Base-by-base conservation (phyloP, 2,797 vertebrate species). In the Nasua narica region DNA sequence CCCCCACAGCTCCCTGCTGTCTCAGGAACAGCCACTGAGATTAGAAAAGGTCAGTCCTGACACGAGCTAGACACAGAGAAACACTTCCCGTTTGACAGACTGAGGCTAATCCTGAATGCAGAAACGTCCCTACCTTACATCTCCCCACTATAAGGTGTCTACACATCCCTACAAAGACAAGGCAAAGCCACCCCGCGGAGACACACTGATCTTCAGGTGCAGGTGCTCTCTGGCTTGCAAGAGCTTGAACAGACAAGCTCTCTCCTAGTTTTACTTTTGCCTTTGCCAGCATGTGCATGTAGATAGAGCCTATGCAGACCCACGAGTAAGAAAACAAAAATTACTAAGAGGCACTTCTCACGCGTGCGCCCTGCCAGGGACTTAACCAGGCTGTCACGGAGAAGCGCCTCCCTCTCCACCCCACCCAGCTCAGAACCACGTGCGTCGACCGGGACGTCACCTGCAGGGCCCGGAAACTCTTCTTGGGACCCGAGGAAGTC, bases 61-160 rank as follows among this genome's bases (percentile, higher is more conserved):
- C 58, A 77, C 69, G 32, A 74, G 40, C 43, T 60, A 76, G 18
- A 50, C 40, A 86, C 76, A 79, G 50, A 43, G 40, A 67, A 87
- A 52, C 29, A 13, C n/a, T 29, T 7, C 19, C 69, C 12, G 19
- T 37, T 60, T 6, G 11, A 54, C 7, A 4, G 23, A 19, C 2
- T 15, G 11, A 74, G 29, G 35, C 40, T 7, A 48, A 13, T 21
- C n/a, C 19, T 21, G 29, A 76, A 40, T 35, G n/a, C 15, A 50
- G 77, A 27, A 67, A n/a, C 11, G 4, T 4, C 7, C 7, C 14
- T 35, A 10, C 21, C 46, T 25, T 12, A n/a, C 12, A 27, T 19
- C 40, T 32, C 13, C 43, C 58, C 65, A 67, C 32, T 35, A 32
- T 18, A 46, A 46, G 21, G 4, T 4, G 9, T 18, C 14, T 60